Conservation (phyloP, 2,113 vertebrate species). For the Ptilonorhynchus violaceus region DNA sequence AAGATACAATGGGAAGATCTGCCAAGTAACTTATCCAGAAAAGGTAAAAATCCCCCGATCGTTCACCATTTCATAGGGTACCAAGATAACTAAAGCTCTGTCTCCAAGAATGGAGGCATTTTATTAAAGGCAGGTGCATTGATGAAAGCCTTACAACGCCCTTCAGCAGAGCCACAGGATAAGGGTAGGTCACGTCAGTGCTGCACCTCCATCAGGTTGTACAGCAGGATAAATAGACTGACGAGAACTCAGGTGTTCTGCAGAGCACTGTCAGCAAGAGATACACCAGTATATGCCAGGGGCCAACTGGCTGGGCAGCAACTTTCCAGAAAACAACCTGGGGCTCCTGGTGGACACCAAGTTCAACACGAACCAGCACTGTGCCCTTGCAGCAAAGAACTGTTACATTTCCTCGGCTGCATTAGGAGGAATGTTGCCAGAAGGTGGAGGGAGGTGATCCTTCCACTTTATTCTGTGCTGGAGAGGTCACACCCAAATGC, state of each 20-base stretch:
- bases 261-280: neutral
- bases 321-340: neutral
- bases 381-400: neutral
- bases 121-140: neutral
- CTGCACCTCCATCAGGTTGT: neutral
- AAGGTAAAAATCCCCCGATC: neutral
- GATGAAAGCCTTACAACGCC: neutral
- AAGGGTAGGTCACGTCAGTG: neutral
- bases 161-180: neutral
- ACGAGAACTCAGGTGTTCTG: neutral
- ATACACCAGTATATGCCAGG: neutral
- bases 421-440: neutral
- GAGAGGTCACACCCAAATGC: neutral
- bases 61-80: neutral
- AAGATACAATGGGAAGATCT: neutral
- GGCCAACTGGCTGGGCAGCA: neutral
- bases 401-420: neutral
- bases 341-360: neutral
- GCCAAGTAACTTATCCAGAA: neutral
- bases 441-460: neutral
- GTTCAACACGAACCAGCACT: neutral
- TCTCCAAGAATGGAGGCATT: neutral
- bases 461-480: neutral
- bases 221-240: neutral
- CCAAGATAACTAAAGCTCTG: neutral